These are phyloP conservation scores for Tautogolabrus adspersus DNA, from an alignment of 2,113 vertebrate genomes.

Conservation along the genomic window DNA sequence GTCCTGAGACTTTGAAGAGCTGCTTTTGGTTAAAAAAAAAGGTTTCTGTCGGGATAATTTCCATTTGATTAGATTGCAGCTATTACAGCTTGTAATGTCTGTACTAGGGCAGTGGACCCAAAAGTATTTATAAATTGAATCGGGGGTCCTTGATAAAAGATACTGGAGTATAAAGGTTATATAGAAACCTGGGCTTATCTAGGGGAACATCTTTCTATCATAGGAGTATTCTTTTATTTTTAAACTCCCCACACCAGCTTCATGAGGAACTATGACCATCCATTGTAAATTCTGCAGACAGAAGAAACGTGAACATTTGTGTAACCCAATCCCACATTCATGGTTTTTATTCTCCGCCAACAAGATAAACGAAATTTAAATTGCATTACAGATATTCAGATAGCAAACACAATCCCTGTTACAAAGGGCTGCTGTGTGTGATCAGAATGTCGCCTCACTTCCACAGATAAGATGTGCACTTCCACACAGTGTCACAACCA, in stretches of 20 bases:
- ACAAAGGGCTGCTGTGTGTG: slow-evolving; percentile 2
- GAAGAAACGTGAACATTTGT: neutral
- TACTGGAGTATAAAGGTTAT: neutral
- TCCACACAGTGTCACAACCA: slow-evolving; percentile 35
- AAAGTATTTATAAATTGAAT: too few relatives aligned
- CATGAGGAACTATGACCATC: neutral
- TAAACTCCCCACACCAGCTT: neutral
- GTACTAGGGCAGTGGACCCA: too few relatives aligned
- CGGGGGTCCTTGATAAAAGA: too few relatives aligned
- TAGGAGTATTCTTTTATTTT: neutral
- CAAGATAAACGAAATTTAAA: slow-evolving; percentile 7
- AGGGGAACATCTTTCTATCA: neutral
- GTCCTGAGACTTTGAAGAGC: neutral
- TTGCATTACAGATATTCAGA: slow-evolving; percentile 30
- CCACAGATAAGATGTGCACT: slow-evolving; percentile 45
- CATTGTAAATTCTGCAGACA: neutral
- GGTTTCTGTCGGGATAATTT: too few relatives aligned
- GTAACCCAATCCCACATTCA: neutral
- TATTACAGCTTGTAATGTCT: too few relatives aligned
- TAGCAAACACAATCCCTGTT: slow-evolving; percentile 11
- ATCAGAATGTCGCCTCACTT: slow-evolving; percentile 16
- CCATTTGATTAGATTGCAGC: too few relatives aligned
- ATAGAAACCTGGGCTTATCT: too few relatives aligned
- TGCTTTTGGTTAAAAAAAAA: neutral
- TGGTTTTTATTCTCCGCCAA: slow-evolving; percentile 8